Conservation (phyloP, 2,797 vertebrate genomes). For the Borostomias antarcticus region DNA sequence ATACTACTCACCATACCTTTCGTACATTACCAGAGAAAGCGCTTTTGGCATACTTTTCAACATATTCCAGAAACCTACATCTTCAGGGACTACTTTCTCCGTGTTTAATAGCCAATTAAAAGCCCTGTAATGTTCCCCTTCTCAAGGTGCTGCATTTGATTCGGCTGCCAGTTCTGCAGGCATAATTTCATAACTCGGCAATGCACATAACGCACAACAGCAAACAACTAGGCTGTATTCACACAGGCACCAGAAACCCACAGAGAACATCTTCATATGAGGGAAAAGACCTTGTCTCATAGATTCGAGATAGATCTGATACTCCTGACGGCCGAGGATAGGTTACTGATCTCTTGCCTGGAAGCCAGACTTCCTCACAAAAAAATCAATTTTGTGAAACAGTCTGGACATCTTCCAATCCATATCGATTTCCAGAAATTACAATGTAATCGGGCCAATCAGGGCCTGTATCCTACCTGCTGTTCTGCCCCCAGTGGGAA, state of each 20-base stretch:
- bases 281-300: no score
- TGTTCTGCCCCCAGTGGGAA: no score
- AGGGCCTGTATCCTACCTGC: no score
- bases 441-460: no score
- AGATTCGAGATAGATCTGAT: no score
- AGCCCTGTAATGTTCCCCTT: conserved; percentile 19
- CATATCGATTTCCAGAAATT: no score
- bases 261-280: no score
- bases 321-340: no score
- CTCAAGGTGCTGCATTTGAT: conserved; percentile 47
- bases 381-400: no score
- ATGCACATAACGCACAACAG: neutral
- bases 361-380: no score
- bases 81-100: conserved; percentile 32
- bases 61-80: conserved; percentile 24
- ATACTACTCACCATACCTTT: conserved; percentile 27
- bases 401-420: no score
- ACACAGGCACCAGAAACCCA: neutral
- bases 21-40: conserved; percentile 34
- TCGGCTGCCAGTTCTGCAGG: conserved; percentile 45
- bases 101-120: conserved; percentile 15
- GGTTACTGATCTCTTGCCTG: no score
- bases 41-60: conserved; percentile 60
- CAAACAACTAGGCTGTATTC: neutral
- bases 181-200: neutral